Evolutionary conservation across 2,113 vertebrate species (phyloP).

Genomic region (Haliaeetus leucogaster): DNA sequence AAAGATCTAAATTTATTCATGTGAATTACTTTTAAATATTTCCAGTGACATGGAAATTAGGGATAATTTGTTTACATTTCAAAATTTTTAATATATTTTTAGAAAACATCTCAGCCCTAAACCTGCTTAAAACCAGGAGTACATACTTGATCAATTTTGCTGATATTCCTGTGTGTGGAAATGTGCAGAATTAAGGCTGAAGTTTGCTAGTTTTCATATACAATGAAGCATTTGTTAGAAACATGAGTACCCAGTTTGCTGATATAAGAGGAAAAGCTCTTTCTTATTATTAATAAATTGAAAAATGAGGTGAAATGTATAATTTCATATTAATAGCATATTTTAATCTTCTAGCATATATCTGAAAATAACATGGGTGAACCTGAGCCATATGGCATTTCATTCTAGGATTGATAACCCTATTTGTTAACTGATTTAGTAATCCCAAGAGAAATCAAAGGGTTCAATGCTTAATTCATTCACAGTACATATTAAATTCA

Average conservation of each 20-base stretch:
- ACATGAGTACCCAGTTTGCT: background rate
- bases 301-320: background rate
- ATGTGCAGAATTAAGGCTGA: background rate
- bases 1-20: background rate
- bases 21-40: background rate
- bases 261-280: background rate
- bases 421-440: conserved; percentile 10
- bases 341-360: background rate
- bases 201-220: background rate
- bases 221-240: background rate
- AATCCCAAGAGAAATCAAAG: conserved; percentile 19
- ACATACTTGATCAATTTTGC: background rate
- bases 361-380: background rate
- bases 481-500: background rate
- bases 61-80: background rate
- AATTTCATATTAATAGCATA: background rate
- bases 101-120: background rate
- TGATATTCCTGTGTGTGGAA: background rate
- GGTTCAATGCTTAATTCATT: background rate
- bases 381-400: background rate
- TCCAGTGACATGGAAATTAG: background rate
- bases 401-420: background rate
- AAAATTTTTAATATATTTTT: background rate
- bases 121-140: background rate
- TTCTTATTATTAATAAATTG: background rate